Evolutionary conservation across 1,140 invertebrate genomes (phyloP).

Genomic region (Dinoponera quadriceps): DNA sequence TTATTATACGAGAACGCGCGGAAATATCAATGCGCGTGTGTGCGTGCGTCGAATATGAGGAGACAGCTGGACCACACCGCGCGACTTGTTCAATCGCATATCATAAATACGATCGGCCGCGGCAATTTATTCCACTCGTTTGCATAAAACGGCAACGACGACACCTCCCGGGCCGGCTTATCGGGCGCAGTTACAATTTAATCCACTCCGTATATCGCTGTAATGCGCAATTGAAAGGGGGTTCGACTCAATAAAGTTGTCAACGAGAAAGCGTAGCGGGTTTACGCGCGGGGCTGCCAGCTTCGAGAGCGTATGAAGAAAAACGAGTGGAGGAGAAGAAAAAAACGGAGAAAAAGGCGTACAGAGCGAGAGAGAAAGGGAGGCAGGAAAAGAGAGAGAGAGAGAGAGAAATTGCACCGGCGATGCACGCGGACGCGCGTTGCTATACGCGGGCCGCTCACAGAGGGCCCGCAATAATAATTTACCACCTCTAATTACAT

Average conservation of each 20-base stretch:
- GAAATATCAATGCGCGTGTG: not conserved
- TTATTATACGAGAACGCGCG: conserved; percentile 36
- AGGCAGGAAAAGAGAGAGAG: not conserved
- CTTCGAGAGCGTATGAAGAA: not conserved
- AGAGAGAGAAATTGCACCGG: conserved; percentile 34
- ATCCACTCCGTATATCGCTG: conserved; percentile 44
- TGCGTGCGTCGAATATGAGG: not conserved
- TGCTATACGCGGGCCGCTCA: conserved; percentile 13
- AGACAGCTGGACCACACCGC: not conserved
- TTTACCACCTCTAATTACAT: conserved; percentile 72
- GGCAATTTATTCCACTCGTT: conserved; percentile 39
- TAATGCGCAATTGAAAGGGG: conserved; percentile 47
- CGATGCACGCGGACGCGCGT: conserved; percentile 40
- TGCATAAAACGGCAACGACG: conserved; percentile 22
- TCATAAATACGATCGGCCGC: conserved; percentile 37
- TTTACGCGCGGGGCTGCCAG: conserved; percentile 30
- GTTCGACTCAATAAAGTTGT: conserved; percentile 51
- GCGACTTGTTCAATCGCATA: conserved; percentile 21
- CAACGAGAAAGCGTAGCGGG: not conserved
- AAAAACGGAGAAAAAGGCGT: not conserved
- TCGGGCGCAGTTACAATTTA: conserved; percentile 37
- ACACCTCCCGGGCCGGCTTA: conserved; percentile 3
- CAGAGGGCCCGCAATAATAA: conserved; percentile 63
- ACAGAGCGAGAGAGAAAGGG: not conserved
- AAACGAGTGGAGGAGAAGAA: not conserved